A percentile compares a stretch with the other conserved stretches of the same genome.
Evolutionary conservation across 92 coral and sea anemone species (phyloP).

Genomic region (Siderastrea siderea): DNA sequence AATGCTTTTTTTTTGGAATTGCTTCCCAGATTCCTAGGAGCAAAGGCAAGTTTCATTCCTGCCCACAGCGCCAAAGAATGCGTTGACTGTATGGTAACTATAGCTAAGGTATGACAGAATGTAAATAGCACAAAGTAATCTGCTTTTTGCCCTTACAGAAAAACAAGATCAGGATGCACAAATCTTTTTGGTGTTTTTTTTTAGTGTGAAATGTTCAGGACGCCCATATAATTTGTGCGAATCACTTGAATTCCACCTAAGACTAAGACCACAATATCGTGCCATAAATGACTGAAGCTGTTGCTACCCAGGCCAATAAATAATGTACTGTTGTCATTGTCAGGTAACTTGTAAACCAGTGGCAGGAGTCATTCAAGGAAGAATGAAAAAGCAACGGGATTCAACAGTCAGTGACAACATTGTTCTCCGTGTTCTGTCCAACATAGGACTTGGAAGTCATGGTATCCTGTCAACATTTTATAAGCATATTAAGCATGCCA

Average conservation of each 20-base stretch:
- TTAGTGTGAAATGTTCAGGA: no score
- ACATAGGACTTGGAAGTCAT: conserved; percentile 86
- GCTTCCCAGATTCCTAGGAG: conserved; percentile 77
- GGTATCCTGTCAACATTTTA: conserved; percentile 83
- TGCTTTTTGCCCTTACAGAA: not conserved
- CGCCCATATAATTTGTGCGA: no score
- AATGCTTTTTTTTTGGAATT: not conserved
- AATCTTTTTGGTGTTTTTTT: no score
- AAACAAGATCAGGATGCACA: no score
- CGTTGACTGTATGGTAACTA: conserved; percentile 83
- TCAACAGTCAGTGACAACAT: conserved; percentile 86
- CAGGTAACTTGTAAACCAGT: conserved; percentile 95
- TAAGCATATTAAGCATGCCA: no score
- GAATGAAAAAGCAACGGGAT: conserved; percentile 78
- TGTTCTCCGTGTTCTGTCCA: conserved; percentile 84
- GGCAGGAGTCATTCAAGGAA: conserved; percentile 76
- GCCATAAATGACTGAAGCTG: no score
- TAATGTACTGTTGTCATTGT: not conserved
- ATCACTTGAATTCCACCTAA: no score
- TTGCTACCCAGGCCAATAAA: no score
- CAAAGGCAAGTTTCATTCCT: conserved; percentile 78
- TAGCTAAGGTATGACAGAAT: conserved; percentile 79
- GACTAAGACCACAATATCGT: no score
- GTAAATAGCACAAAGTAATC: not conserved
- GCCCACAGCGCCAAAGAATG: conserved; percentile 83